Conservation (phyloP, 2,113 vertebrate species). For the Hippocampus guttulatus region DNA sequence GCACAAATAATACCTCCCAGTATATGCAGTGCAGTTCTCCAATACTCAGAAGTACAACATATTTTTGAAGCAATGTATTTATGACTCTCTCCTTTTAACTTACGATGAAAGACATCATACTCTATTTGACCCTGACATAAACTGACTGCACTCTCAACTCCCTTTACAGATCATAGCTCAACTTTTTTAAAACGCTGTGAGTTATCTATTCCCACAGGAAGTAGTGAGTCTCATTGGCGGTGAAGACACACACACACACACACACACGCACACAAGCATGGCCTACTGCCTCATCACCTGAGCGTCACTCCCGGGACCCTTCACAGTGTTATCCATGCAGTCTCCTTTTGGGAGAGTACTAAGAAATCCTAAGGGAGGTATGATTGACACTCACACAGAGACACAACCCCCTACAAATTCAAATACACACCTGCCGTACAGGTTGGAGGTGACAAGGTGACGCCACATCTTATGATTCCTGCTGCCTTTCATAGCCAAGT, state of each 20-base stretch:
- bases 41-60: not conserved
- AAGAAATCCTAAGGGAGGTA: conserved; percentile 35
- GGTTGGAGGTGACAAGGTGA: conserved; percentile 59
- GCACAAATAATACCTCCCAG: not conserved
- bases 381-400: conserved; percentile 21
- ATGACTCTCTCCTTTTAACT: not conserved
- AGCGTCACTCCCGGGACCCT: conserved; percentile 50
- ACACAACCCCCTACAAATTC: conserved; percentile 13
- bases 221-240: conserved; percentile 7
- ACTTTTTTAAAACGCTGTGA: conserved; percentile 24
- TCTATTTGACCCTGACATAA: conserved; percentile 35
- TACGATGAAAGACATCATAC: not conserved
- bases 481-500: conserved; percentile 50
- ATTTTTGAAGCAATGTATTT: not conserved
- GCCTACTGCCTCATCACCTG: conserved; percentile 48
- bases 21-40: not conserved
- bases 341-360: conserved; percentile 37
- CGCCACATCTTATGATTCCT: conserved; percentile 53
- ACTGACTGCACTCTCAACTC: conserved; percentile 34
- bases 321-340: conserved; percentile 49
- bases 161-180: conserved; percentile 26
- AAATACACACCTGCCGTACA: conserved; percentile 25
- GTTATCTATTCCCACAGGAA: conserved; percentile 24
- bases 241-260: not conserved
- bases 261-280: conserved; percentile 3